Conservation (phyloP, 2,797 vertebrate genomes). For the Pyrrhura leucotis region DNA sequence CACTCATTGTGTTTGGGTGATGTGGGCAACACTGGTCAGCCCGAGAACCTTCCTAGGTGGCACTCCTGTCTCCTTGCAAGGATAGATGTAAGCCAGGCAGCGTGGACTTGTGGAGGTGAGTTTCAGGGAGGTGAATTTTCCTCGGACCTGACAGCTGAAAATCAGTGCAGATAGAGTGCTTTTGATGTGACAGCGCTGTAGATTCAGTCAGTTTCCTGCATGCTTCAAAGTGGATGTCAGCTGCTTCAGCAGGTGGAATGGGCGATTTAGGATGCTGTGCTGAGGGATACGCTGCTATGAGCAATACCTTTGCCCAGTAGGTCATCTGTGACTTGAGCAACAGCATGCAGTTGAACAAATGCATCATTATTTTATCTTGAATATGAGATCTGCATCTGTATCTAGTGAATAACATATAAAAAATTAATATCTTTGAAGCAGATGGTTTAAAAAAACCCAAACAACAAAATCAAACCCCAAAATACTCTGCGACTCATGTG, state of each 20-base stretch:
- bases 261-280: not conserved
- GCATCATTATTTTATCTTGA: not conserved
- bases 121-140: not conserved
- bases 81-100: not conserved
- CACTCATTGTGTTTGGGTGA: rapidly evolving
- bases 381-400: not conserved
- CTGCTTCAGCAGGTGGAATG: not conserved
- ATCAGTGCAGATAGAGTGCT: not conserved
- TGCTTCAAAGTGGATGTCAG: not conserved
- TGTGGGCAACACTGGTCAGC: not conserved
- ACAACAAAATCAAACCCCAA: not conserved
- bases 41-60: not conserved
- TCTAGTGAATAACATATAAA: not conserved
- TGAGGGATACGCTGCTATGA: not conserved
- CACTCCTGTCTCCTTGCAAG: not conserved
- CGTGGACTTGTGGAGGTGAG: not conserved
- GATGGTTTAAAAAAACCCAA: not conserved
- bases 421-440: not conserved
- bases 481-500: not conserved
- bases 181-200: slow-evolving; percentile 14
- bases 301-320: not conserved
- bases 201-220: not conserved
- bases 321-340: not conserved
- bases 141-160: not conserved
- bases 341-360: not conserved